Conservation (phyloP, 2,113 vertebrate species). For the Apteryx owenii region DNA sequence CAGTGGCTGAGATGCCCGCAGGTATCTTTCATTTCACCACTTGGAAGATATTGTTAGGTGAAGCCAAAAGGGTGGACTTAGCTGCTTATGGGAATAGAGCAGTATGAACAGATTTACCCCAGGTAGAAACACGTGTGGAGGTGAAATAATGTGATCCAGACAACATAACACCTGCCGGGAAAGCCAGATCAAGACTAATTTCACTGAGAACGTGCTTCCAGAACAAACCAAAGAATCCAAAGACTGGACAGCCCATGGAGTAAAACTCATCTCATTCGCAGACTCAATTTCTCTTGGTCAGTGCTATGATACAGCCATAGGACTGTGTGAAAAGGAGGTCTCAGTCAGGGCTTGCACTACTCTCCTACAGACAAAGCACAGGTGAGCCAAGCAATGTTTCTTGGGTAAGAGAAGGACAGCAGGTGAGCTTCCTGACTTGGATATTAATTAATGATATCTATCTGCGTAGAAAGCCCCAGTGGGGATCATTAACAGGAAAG, state of each 20-base stretch:
- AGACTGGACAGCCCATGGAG: neutral
- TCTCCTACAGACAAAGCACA: neutral
- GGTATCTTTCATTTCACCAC: too few relatives aligned
- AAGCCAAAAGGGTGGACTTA: too few relatives aligned
- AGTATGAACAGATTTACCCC: too few relatives aligned
- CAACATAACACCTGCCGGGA: neutral
- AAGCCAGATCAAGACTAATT: neutral
- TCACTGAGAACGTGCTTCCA: neutral
- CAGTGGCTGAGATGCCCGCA: too few relatives aligned
- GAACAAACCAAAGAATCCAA: neutral
- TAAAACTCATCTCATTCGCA: neutral
- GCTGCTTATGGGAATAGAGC: too few relatives aligned
- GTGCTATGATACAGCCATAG: neutral
- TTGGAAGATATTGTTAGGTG: too few relatives aligned
- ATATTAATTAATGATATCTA: neutral
- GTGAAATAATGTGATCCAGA: neutral
- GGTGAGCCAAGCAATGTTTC: neutral
- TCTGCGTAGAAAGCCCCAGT: accelerated
- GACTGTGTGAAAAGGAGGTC: accelerated
- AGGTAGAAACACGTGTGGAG: neutral
- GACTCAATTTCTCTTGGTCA: neutral
- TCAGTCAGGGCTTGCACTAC: neutral
- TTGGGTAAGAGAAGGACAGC: neutral
- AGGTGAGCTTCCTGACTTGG: neutral
- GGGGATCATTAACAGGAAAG: neutral